A percentile compares a stretch with the other conserved stretches of the same genome.
These are phyloP conservation scores for Hippopotamus amphibius DNA, from an alignment of 2,113 vertebrate species.

Conservation along the genomic window DNA sequence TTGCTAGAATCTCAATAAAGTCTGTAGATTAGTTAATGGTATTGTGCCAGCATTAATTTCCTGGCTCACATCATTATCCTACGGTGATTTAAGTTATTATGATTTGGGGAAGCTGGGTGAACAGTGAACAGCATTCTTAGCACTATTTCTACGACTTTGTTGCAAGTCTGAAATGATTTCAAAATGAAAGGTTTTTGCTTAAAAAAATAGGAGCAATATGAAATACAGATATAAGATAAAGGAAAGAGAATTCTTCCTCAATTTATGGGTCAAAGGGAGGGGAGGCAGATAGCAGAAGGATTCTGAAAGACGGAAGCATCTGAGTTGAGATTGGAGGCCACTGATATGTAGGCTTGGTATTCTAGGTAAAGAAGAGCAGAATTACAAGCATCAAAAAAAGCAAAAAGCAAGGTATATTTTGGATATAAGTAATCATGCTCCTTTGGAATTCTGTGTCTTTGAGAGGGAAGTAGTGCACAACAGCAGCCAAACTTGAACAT, in stretches of 20 bases:
- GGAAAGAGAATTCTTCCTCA: background rate
- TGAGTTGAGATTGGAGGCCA: background rate
- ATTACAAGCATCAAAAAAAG: background rate
- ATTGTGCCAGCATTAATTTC: background rate
- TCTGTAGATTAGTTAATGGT: background rate
- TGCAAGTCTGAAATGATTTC: slow-evolving; percentile 41
- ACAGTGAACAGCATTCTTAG: background rate
- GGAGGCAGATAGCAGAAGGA: background rate
- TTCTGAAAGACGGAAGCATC: background rate
- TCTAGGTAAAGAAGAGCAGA: background rate
- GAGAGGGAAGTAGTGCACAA: background rate
- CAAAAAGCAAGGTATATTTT: background rate
- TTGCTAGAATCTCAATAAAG: background rate
- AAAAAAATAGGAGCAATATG: background rate
- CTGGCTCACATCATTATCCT: background rate
- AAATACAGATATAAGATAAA: background rate
- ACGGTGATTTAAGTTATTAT: background rate
- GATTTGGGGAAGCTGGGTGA: background rate
- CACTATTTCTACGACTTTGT: background rate
- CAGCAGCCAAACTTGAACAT: background rate
- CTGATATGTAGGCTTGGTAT: background rate
- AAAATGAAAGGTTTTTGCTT: background rate
- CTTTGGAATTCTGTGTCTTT: background rate
- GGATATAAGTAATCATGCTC: background rate
- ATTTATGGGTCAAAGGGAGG: background rate